Evolutionary conservation across 2,113 vertebrate species (phyloP), one percentile per base, ranked within the genome.

Genomic region (Barnardius zonarius): DNA sequence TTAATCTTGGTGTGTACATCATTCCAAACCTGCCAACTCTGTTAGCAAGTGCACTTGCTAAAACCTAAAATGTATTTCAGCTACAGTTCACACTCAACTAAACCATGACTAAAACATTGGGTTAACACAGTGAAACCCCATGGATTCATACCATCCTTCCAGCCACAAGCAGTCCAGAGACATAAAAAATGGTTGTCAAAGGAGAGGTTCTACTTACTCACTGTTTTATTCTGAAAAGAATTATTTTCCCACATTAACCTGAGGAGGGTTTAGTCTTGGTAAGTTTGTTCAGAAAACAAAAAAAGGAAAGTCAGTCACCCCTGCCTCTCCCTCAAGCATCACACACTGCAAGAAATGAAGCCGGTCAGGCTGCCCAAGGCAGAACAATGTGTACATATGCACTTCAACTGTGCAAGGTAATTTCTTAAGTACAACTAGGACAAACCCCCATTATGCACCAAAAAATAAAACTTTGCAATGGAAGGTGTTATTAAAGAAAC

Each of bases 101-200:
- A 62, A 64, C 81, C 54, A 39, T 1, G 1, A 49, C 57, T 64
- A 64, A 54, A 52, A 30, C 69, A n/a, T 49, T 44, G 82, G 31
- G 52, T 22, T 55, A 81, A 91, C 59, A 69, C 22, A 35, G 6
- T 0, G 0, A 79, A 79, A 49, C 0, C 9, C 22, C 18, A 31
- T 5, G 46, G 79, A 62, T 35, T 86, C 39, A 35, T 17, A 69
- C 9, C 52, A 49, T 14, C 27, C 31, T 66, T 77, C 67, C 75
- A 74, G 90, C 48, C 63, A 79, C 39, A 74, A 74, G 63, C 41
- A 73, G 18, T 15, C 17, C 55, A 80, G 57, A 85, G 64, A 77
- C 89, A 80, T 41, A 80, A 88, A 86, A 89, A 80, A 41, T 11
- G 41, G 4, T 17, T 33, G 33, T 74, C 67, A 52, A 73, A 73